Evolutionary conservation across 35 echinoderm and acorn worm species (phyloP), one percentile per base, ranked within the genome.

Genomic region (Ophiothrix spiculata): DNA sequence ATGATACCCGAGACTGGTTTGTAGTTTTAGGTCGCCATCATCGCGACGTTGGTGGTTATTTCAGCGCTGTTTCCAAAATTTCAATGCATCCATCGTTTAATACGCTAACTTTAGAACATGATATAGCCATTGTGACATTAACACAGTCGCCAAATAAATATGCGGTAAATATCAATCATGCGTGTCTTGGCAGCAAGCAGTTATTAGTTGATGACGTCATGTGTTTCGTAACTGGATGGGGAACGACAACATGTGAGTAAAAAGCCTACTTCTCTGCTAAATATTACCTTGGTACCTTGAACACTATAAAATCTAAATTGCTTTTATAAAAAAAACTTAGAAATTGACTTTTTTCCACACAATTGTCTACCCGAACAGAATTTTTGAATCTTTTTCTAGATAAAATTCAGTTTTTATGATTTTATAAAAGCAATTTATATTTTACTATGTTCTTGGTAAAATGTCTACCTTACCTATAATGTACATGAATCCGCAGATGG

Each of bases 201-300:
- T 15, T 14, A 33, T 42, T 84, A 33, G 40, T 35, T 36, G 63
- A 84, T 10, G 56, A 69, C 32, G 54, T 35, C 0, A 69, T 36
- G 17, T 64, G 81, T 25, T 63, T 60, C 40, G 63, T 64, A 54
- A 84, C 81, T 33, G 81, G 81, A 84, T 84, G 81, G 81, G 81
- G 81, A 64, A 69, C 60, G 29, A 69, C 60, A 28, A 69, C 17
- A 69, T 69, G 60, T 69, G 60, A 69, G 60, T 69, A 25, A 15
- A 69, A n/a, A n/a, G n/a, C n/a, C n/a, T n/a, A n/a, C n/a, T n/a
- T n/a, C n/a, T n/a, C n/a, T n/a, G n/a, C n/a, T n/a, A n/a, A n/a
- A n/a, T n/a, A n/a, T n/a, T n/a, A n/a, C n/a, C n/a, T n/a, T n/a
- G n/a, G n/a, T n/a, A n/a, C n/a, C n/a, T n/a, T n/a, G n/a, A n/a